Evolutionary conservation across 2,113 vertebrate genomes (phyloP).

Genomic region (Carassius carassius): DNA sequence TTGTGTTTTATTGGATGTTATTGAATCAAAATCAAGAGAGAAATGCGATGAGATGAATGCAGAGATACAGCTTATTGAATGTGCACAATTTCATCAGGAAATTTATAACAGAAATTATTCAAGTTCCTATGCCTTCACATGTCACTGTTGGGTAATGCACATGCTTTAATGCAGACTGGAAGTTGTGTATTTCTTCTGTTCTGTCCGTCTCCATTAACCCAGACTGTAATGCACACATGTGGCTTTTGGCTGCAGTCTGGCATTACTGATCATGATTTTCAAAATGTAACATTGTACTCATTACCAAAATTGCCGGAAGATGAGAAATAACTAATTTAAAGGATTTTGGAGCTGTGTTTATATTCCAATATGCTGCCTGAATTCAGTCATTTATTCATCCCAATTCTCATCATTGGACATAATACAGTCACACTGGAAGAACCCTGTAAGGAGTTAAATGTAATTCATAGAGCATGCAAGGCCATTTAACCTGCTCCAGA

Average conservation of each 20-base stretch:
- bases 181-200: background rate
- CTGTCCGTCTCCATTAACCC: background rate
- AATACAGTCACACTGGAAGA: slow-evolving; percentile 39
- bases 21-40: slow-evolving; percentile 27
- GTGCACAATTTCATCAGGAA: slow-evolving; percentile 32
- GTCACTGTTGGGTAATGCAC: background rate
- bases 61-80: slow-evolving; percentile 17
- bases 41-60: slow-evolving; percentile 3
- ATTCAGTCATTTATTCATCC: slow-evolving; percentile 14
- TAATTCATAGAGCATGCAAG: slow-evolving; percentile 20
- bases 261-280: slow-evolving; percentile 51
- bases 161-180: background rate
- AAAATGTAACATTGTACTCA: slow-evolving; percentile 55
- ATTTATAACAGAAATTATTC: background rate
- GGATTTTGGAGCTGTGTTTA: slow-evolving; percentile 38
- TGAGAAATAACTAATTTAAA: slow-evolving; percentile 50
- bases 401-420: slow-evolving; percentile 32
- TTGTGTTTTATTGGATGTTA: slow-evolving; percentile 25
- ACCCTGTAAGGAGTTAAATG: slow-evolving; percentile 38
- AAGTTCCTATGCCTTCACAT: background rate
- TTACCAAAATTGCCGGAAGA: slow-evolving; percentile 54
- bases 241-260: slow-evolving; percentile 33
- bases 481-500: slow-evolving; percentile 23
- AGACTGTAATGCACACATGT: background rate
- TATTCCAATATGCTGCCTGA: slow-evolving; percentile 25